Conservation (phyloP, 2,797 vertebrate species). For the Gila robusta region DNA sequence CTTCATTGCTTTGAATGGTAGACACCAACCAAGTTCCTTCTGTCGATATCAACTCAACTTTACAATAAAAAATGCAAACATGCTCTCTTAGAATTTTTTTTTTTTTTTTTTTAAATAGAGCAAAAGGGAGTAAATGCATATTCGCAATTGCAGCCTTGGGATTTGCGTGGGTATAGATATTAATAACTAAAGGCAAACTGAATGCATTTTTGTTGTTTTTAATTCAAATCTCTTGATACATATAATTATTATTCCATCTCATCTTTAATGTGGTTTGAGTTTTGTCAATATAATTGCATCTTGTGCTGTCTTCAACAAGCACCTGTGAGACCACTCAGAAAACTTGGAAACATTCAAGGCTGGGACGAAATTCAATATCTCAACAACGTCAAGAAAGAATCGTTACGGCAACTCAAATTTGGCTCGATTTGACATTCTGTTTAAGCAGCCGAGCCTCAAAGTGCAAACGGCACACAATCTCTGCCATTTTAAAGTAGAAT, state of each 20-base stretch:
- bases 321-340: conserved; percentile 65
- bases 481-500: conserved; percentile 70
- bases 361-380: conserved; percentile 56
- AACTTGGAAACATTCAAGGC: conserved; percentile 68
- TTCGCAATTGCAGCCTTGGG: conserved; percentile 70
- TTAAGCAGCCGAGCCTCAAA: conserved; percentile 56
- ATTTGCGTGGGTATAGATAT: conserved; percentile 57
- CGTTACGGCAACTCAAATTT: conserved; percentile 58
- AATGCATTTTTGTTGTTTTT: conserved; percentile 77
- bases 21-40: conserved; percentile 28
- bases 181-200: conserved; percentile 68
- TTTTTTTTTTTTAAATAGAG: neutral
- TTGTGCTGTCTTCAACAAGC: conserved; percentile 62
- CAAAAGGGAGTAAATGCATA: neutral
- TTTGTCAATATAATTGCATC: conserved; percentile 70
- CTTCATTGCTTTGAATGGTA: neutral
- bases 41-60: conserved; percentile 36
- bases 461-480: conserved; percentile 40
- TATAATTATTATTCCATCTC: conserved; percentile 77
- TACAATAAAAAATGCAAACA: conserved; percentile 54
- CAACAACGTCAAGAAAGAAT: conserved; percentile 49
- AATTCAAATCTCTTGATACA: conserved; percentile 74
- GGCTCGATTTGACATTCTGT: conserved; percentile 68
- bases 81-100: neutral
- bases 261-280: conserved; percentile 66